These are phyloP conservation scores for Oscheius onirici DNA, from an alignment of 2,888 invertebrate species.

Conservation along the genomic window DNA sequence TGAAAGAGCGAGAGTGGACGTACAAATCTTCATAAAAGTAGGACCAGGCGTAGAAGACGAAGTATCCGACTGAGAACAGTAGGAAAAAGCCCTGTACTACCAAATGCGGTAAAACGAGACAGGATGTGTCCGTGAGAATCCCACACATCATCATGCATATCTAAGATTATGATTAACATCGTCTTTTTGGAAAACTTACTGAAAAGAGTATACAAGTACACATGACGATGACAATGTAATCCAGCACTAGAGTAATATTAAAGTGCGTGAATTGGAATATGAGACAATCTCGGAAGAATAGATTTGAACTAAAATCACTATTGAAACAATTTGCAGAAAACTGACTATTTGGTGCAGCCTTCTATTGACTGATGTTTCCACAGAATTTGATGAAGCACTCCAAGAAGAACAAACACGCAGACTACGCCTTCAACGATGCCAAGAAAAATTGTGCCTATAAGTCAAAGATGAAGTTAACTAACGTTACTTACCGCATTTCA, in stretches of 20 bases:
- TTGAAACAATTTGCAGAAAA: neutral
- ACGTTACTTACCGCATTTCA: slow-evolving; percentile 48
- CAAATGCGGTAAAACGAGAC: slow-evolving; percentile 64
- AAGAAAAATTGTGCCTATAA: slow-evolving; percentile 63
- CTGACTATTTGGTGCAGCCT: slow-evolving; percentile 50
- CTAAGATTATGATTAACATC: slow-evolving; percentile 31
- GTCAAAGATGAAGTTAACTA: neutral
- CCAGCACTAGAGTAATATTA: slow-evolving; percentile 64
- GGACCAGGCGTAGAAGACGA: slow-evolving; percentile 65
- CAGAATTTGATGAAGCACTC: slow-evolving; percentile 57
- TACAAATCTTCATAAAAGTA: slow-evolving; percentile 68
- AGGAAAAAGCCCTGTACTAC: slow-evolving; percentile 63
- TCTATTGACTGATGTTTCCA: slow-evolving; percentile 59
- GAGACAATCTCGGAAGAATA: slow-evolving; percentile 59
- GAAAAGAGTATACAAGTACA: slow-evolving; percentile 61
- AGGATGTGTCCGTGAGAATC: slow-evolving; percentile 58
- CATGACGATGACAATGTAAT: slow-evolving; percentile 63
- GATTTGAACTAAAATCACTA: neutral
- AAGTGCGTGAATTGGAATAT: slow-evolving; percentile 65
- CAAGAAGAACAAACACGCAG: slow-evolving; percentile 52
- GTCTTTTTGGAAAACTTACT: slow-evolving; percentile 37
- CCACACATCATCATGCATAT: slow-evolving; percentile 64
- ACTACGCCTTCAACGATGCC: slow-evolving; percentile 60
- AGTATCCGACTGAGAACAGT: slow-evolving; percentile 63
- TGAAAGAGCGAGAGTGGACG: slow-evolving; percentile 53